Conservation (phyloP, 2,113 vertebrate genomes). For the Macrotis lagotis region DNA sequence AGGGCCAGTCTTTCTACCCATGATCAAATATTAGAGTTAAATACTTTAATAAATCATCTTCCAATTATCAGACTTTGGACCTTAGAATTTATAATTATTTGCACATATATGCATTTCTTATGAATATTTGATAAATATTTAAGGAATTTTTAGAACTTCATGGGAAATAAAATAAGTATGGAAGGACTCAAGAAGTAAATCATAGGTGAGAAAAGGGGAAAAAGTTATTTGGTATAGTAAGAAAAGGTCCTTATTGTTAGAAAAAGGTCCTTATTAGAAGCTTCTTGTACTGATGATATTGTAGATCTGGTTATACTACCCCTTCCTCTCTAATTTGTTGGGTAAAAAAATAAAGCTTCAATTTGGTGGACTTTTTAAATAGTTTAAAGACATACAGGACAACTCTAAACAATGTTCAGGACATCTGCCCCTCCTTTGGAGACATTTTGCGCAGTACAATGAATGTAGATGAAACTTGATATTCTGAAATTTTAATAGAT, state of each 20-base stretch:
- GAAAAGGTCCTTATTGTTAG: background rate
- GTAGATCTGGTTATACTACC: background rate
- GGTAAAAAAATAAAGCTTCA: background rate
- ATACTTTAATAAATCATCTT: conserved; percentile 18
- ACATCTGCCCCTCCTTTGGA: background rate
- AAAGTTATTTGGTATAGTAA: background rate
- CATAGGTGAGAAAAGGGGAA: background rate
- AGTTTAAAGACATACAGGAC: background rate
- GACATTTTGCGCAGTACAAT: background rate
- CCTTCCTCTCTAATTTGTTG: background rate
- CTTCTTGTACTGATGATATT: background rate
- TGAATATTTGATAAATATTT: background rate
- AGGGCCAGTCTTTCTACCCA: background rate
- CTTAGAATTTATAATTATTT: background rate
- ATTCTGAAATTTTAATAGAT: background rate
- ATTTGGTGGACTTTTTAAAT: background rate
- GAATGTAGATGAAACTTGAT: background rate
- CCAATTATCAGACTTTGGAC: background rate
- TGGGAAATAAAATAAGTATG: background rate
- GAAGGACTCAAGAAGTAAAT: background rate
- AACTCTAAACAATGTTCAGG: background rate
- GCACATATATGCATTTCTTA: background rate
- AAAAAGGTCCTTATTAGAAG: background rate
- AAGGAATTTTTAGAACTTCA: background rate
- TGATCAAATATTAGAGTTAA: conserved; percentile 16